phyloP scores from a whole-genome alignment of 2,797 vertebrate species.

The Triplophysa bombifrons region DNA sequence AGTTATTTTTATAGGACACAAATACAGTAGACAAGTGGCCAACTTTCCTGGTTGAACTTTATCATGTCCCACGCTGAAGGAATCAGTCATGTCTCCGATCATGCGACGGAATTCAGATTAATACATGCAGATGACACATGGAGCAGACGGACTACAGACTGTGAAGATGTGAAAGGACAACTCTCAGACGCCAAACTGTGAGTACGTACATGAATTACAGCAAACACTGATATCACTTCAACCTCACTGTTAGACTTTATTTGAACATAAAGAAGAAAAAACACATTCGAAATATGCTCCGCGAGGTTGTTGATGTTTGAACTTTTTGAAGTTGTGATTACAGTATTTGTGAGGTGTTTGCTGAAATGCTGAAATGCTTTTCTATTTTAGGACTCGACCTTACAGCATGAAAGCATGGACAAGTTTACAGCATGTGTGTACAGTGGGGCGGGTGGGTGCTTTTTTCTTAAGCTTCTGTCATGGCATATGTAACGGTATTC shows the following conservation, averaged over 20 bases:
- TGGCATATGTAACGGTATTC: not conserved
- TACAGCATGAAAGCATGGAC: conserved; percentile 34
- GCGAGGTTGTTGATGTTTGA: not conserved
- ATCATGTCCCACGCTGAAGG: conserved; percentile 33
- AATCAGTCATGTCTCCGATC: conserved; percentile 21
- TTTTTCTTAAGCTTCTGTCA: not conserved
- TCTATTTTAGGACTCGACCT: conserved; percentile 46
- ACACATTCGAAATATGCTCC: not conserved
- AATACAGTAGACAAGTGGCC: conserved; percentile 6
- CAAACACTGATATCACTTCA: not conserved
- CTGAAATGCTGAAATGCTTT: conserved; percentile 12
- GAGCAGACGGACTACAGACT: conserved; percentile 64
- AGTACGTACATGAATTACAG: conserved; percentile 58
- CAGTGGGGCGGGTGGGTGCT: not conserved
- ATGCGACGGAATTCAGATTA: conserved; percentile 68
- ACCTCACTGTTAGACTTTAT: not conserved
- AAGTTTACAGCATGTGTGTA: conserved; percentile 13
- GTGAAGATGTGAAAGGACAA: conserved; percentile 45
- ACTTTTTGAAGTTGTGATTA: not conserved
- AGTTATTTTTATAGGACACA: not conserved
- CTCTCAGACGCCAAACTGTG: conserved; percentile 78
- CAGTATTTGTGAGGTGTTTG: not conserved
- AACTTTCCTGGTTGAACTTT: not conserved
- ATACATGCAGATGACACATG: conserved; percentile 71
- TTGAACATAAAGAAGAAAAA: not conserved